phyloP scores from a whole-genome alignment of 2,113 vertebrate genomes.

The Ctenomys sociabilis region DNA sequence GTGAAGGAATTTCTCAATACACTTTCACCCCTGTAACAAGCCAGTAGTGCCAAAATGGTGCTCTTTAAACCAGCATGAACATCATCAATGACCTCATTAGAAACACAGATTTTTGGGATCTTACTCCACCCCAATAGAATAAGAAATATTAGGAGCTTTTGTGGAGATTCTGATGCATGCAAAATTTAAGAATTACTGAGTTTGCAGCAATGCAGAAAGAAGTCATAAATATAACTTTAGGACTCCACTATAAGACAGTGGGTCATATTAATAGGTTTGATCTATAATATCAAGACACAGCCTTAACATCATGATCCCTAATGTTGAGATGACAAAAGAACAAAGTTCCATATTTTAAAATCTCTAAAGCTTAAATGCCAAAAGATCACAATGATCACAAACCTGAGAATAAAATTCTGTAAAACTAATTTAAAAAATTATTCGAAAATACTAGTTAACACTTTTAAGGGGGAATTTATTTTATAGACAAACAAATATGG shows the following conservation, averaged over 20 bases:
- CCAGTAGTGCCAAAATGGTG: neutral
- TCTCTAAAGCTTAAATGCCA: neutral
- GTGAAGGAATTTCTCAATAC: neutral
- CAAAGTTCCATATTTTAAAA: neutral
- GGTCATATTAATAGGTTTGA: neutral
- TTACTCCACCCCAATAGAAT: neutral
- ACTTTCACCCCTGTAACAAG: neutral
- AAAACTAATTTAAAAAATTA: neutral
- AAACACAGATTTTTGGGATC: neutral
- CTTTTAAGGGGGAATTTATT: neutral
- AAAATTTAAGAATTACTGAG: neutral
- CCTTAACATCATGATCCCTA: neutral
- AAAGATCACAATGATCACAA: neutral
- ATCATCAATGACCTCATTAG: neutral
- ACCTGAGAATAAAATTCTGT: neutral
- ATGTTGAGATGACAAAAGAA: neutral
- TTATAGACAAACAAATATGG: neutral
- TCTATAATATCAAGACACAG: neutral
- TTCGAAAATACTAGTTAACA: neutral
- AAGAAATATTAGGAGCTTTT: neutral
- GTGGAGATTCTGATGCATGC: neutral
- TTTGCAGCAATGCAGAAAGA: neutral
- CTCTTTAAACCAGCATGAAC: neutral
- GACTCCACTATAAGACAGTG: neutral
- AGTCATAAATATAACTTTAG: neutral